Base-by-base conservation (phyloP, 2,113 vertebrate species). In the Aegithalos caudatus region DNA sequence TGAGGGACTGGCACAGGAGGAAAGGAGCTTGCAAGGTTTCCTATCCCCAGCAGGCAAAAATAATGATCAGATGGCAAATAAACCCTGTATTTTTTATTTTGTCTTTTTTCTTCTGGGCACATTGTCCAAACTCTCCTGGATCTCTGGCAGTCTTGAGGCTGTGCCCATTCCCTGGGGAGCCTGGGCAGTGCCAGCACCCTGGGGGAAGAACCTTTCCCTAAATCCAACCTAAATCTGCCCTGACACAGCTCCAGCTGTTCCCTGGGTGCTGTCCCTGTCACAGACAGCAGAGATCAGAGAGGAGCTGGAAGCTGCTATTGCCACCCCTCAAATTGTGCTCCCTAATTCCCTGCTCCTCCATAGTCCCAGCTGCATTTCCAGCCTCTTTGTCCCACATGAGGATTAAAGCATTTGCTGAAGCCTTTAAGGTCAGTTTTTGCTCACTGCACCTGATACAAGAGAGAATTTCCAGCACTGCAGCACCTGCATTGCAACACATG, bases 171-270 rank as follows among this genome's bases (percentile, higher is more conserved):
- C 83, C 37, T 66, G 69, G 50, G 38, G 18, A 73, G 40, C 58
- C 48, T 85, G 71, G 42, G 61, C 44, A 60, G 58, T 50, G 57
- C 57, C 23, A 70, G 40, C 56, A 54, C 9, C 31, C 48, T 56
- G 40, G 57, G 13, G 37, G 22, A 27, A 4, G 44, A 51, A 17
- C 15, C 25, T 45, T 44, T 12, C 38, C 29, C 23, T 24, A 4
- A n/a, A 1, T 6, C 38, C 69, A 74, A 3, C 44, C 77, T 1
- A 2, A 58, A 0, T 28, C 22, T 31, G 12, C 33, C 29, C 61
- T 60, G 70, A 0, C 54, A 17, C 9, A 76, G n/a, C 70, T 67
- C 29, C 87, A 67, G 53, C 53, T 4, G 0, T 1, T 29, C 44
- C 10, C 61, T n/a, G 19, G 38, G 12, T 29, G 5, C 53, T n/a